Base-by-base conservation (phyloP, 1,140 invertebrate genomes). In the Lepidurus arcticus region DNA sequence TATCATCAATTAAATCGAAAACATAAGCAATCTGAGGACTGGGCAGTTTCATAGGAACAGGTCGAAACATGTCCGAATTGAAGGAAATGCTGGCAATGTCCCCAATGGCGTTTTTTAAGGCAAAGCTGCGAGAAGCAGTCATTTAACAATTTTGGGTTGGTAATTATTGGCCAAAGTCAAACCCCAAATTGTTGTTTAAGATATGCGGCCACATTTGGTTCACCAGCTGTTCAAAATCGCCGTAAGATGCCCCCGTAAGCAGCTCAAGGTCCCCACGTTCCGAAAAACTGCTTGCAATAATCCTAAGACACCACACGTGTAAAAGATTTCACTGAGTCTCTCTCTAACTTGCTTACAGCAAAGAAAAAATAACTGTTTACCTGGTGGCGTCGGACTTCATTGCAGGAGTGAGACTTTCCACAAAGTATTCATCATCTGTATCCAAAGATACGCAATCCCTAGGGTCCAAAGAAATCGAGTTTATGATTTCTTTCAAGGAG, bases 201-300 rank as follows among this genome's bases (percentile, higher is more conserved):
- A 94, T 83, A 1, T 87, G 84, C 0, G 85, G 81, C 93, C 92
- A 94, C 5, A 92, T 85, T 21, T 85, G 85, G 11, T 88, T 86
- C 78, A 94, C 86, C 1, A 93, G 84, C 21, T 88, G 87, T 24
- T 84, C 85, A 84, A 94, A 94, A 83, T 94, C 92, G 2, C 85
- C 82, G 7, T 86, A 42, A 86, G 84, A 21, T 92, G 89, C 43
- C 89, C 88, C 13, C 89, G 89, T 77, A 88, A 90, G 93, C 83
- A 90, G 88, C 83, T 94, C 93, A 80, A 95, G 83, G 82, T 95
- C 93, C 0, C 92, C 93, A 85, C 94, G 94, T 80, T 89, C 88
- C 83, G 92, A 93, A 83, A 95, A 95, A 84, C 93, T 94, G 9
- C 89, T 89, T 1, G 91, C 90, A 73, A 94, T 91, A 83, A 94